Conservation (phyloP, 2,797 vertebrate genomes). For the Cossypha dichroa region DNA sequence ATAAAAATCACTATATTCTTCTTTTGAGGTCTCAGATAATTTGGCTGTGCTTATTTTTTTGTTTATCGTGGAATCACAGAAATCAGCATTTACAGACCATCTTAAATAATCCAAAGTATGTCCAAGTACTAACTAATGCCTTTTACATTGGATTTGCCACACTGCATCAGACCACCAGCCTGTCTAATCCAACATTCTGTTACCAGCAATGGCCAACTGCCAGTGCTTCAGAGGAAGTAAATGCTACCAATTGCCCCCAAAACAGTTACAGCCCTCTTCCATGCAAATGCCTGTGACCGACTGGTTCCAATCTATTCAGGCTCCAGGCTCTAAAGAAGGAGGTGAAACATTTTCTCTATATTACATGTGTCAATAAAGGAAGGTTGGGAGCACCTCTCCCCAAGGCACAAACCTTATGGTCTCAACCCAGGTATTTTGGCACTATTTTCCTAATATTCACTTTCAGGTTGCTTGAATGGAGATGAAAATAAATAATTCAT, state of each 20-base stretch:
- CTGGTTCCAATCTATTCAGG: neutral
- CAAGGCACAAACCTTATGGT: neutral
- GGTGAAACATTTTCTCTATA: neutral
- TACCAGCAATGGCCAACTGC: neutral
- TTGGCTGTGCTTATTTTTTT: neutral
- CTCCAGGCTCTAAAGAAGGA: neutral
- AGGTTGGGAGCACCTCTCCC: accelerated
- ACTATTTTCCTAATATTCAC: neutral
- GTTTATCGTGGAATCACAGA: neutral
- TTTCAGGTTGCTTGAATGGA: neutral
- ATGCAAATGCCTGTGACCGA: neutral
- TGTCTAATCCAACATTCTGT: neutral
- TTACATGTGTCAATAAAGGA: neutral
- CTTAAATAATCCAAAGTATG: neutral
- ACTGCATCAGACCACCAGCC: neutral
- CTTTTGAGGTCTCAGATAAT: neutral
- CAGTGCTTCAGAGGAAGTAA: neutral
- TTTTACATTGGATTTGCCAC: neutral
- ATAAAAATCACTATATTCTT: neutral
- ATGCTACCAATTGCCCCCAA: neutral
- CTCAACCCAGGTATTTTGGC: neutral
- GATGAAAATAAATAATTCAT: neutral
- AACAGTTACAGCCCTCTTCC: neutral
- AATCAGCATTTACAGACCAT: neutral
- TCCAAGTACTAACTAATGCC: neutral